Base-by-base conservation (phyloP, 2,888 invertebrate genomes). In the Athalia cordata region DNA sequence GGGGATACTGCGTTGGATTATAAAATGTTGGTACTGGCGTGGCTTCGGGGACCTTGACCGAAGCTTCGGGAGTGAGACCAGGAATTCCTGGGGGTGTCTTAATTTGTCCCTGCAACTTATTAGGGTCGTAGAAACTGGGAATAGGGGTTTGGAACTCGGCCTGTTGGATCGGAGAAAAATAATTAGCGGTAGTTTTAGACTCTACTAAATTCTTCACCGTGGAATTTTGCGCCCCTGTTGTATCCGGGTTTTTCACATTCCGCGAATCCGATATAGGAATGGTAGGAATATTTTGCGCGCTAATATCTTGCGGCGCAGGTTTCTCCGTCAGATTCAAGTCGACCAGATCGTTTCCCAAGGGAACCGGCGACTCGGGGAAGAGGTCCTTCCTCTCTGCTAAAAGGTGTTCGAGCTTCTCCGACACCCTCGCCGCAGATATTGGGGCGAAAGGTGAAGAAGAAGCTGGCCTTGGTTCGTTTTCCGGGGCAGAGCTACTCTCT, bases 351-450 rank as follows among this genome's bases (percentile, higher is more conserved):
- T 6, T 9, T 43, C 9, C 45, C 29, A 13, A 11, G 8, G 15
- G 13, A 62, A n/a, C 13, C 29, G 7, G 62, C 7, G 15, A n/a
- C n/a, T 43, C 9, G 9, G 66, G 49, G 5, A 6, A 3, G 7
- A 50, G 59, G 4, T 64, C 75, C 5, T 72, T 72, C 29, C 59
- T 72, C 13, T n/a, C n/a, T 3, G 85, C 83, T 11, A 88, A 84
- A 47, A 89, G 79, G 78, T 89, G 83, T 78, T 89, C 88, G 62
- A 89, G 86, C 66, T 87, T 89, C 67, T 88, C 87, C 2, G 86
- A 85, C 0, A 89, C 86, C 79, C 86, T 85, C 47, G 86, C 86
- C 15, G 87, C 88, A 7, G 85, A 87, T 66, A 87, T 85, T 0
- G 86, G 86, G 15, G 84, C 81, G 65, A 87, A 88, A 50, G 82